Evolutionary conservation across 2,888 invertebrate species (phyloP), one percentile per base, ranked within the genome.

Genomic region (Dynastes maya): DNA sequence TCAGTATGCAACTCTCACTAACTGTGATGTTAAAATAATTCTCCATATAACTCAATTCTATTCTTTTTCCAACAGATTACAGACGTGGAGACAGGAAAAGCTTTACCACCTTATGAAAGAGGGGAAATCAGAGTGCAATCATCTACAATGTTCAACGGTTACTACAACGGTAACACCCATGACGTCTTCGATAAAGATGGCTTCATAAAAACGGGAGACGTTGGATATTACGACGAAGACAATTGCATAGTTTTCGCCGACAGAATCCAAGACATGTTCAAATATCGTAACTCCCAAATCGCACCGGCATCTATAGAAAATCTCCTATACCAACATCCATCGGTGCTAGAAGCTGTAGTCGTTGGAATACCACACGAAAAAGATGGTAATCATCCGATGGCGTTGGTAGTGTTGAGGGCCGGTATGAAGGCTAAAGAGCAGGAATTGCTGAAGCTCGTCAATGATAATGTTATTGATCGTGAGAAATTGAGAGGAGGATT

Each of bases 51-150:
- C 8, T 45, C 45, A 45, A 8, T 8, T 68, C 11, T 22, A 27
- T 29, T 71, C 9, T 51, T 53, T 45, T 22, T 58, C 6, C 16
- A 32, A 40, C 58, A 82, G 82, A 78, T 83, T 13, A 80, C 80
- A 3, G 82, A 83, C 76, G 32, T 85, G 2, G 89, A 89, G 11
- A 90, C 89, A 0, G 86, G 87, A 78, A 84, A 89, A 83, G 88
- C 89, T n/a, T 79, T 85, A 2, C 89, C 90, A 67, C 87, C 90
- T 1, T 88, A 90, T 79, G 81, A 86, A 1, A 85, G 86, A 1
- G 91, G 91, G 29, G 91, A 91, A 80, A 83, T 91, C 32, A 90
- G 90, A 89, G 64, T 75, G 11, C 89, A 88, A 84, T 89, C 83
- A 4, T 76, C 79, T 8, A 80, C 58, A 37, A 37, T 80, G 51